phyloP scores from a whole-genome alignment of 2,797 vertebrate genomes.

The Cephalopachus bancanus region DNA sequence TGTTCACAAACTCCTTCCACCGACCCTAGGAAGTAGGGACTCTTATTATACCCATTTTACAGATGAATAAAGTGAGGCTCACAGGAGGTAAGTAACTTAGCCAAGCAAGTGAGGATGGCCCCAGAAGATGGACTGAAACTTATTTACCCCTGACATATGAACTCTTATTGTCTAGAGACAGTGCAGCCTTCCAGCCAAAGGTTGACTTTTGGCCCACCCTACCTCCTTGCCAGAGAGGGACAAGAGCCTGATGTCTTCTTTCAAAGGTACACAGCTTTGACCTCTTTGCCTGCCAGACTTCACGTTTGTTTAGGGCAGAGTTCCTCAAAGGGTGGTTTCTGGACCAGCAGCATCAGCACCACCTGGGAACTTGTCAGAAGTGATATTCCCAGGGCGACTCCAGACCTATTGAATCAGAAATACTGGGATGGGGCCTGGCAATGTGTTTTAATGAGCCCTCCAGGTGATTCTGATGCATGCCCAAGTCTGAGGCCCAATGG shows the following conservation, averaged over 20 bases:
- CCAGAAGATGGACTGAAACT: background rate
- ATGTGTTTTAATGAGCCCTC: background rate
- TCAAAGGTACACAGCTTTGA: background rate
- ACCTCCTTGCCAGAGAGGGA: background rate
- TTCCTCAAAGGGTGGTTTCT: background rate
- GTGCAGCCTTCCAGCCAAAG: background rate
- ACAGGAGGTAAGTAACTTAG: background rate
- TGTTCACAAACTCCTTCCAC: background rate
- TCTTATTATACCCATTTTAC: background rate
- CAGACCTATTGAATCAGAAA: background rate
- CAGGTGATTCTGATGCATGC: background rate
- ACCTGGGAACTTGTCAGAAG: background rate
- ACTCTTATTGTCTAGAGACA: background rate
- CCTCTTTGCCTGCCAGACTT: background rate
- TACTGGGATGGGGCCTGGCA: background rate
- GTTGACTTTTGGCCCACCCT: background rate
- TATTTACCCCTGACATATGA: background rate
- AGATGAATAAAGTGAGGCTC: constrained; percentile 22
- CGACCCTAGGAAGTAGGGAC: background rate
- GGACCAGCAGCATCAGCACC: background rate
- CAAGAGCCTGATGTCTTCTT: background rate
- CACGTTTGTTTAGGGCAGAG: background rate
- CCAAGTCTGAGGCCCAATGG: background rate
- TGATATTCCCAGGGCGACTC: background rate
- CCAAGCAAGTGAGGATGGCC: background rate